These are phyloP conservation scores for Lithobates sylvaticus DNA, from an alignment of 2,797 vertebrate species.

Conservation along the genomic window DNA sequence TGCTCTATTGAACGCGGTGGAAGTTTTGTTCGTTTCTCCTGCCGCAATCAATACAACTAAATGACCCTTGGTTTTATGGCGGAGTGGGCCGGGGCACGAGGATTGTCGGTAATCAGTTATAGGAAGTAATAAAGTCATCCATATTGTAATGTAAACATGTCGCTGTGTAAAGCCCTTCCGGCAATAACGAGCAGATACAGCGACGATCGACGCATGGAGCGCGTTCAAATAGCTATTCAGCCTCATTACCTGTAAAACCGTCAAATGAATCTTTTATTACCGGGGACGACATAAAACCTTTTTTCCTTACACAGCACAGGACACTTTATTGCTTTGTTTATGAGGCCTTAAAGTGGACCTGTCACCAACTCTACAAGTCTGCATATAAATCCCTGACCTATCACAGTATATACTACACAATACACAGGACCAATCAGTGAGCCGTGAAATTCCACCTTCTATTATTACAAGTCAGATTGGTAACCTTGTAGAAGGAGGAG, in stretches of 20 bases:
- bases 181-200: neutral
- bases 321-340: neutral
- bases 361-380: too few relatives aligned
- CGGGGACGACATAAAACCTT: neutral
- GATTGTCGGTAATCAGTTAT: neutral
- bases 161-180: neutral
- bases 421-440: too few relatives aligned
- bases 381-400: too few relatives aligned
- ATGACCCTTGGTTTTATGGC: neutral
- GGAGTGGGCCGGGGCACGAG: neutral
- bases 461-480: too few relatives aligned
- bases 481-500: too few relatives aligned
- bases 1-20: too few relatives aligned
- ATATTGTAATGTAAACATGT: neutral
- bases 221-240: neutral
- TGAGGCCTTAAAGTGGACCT: too few relatives aligned
- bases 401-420: too few relatives aligned
- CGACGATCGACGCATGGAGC: neutral
- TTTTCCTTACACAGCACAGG: too few relatives aligned
- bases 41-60: constrained; percentile 26
- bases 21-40: neutral
- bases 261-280: neutral
- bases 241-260: constrained; percentile 8
- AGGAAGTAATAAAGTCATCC: constrained; percentile 8
- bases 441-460: too few relatives aligned